Base-by-base conservation (phyloP, 2,113 vertebrate species). In the Notiomystis cincta region DNA sequence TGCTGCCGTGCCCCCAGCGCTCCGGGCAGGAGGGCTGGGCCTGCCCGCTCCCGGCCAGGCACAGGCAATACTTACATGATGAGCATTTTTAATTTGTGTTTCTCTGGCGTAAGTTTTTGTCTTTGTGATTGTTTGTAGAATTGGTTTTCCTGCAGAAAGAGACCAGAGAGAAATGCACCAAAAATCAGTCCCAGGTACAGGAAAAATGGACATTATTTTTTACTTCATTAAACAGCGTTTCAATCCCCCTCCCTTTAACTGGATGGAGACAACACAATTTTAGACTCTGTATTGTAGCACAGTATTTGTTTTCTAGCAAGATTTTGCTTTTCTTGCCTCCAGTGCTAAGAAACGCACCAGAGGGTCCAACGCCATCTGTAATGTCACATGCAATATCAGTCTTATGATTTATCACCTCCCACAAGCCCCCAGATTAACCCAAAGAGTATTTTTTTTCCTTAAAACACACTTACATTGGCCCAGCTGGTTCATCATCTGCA, bases 61-160 rank as follows among this genome's bases (percentile, higher is more conserved):
- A 10, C 16, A 13, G 76, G 67, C 87, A 83, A 96, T 97, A 98
- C 98, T 98, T 98, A 98, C 98, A 96, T 97, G 94, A 93, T 96
- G 89, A 97, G 96, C 95, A 71, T 75, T 98, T 98, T 98, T 98
- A 99, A 98, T 99, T 99, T 97, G 98, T 99, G 98, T 99, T 99
- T 98, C 99, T 98, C 98, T 99, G 99, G 95, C 99, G 99, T 97
- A 99, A 98, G 98, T 99, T 99, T 99, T 99, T 99, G 97, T 99
- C 99, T 98, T 99, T 99, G 97, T 99, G 99, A 98, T 99, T 99
- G 98, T 99, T 99, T 97, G 99, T 99, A 94, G 99, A 99, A 98
- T 99, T 99, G 91, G 99, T 99, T 99, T 99, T 99, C 98, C 99
- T 99, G 96, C 47, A 64, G 71, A 87, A 92, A 42, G 82, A 92